phyloP scores from a whole-genome alignment of 2,797 vertebrate species.

The Danio kyathit region DNA sequence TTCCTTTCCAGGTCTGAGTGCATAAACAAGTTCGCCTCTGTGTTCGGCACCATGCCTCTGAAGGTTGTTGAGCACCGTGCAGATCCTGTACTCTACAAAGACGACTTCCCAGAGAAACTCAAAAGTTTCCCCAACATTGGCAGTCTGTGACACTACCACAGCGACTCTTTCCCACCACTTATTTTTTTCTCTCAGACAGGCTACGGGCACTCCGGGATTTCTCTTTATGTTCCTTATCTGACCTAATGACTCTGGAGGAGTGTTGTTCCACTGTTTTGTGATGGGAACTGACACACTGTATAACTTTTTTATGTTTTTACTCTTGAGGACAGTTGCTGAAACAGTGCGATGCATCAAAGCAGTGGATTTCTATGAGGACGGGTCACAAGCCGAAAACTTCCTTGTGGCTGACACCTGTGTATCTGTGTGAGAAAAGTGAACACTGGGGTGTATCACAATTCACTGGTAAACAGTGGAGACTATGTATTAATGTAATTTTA shows the following conservation, averaged over 20 bases:
- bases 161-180: slow-evolving; percentile 33
- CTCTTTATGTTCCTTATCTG: slow-evolving; percentile 2
- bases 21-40: slow-evolving; percentile 98
- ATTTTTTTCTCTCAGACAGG: slow-evolving; percentile 29
- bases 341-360: not conserved
- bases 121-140: slow-evolving; percentile 99
- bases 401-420: not conserved
- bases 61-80: slow-evolving; percentile 98
- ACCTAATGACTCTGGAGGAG: slow-evolving; percentile 19
- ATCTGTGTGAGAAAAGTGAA: not conserved
- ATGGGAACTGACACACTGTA: slow-evolving; percentile 6
- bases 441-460: not conserved
- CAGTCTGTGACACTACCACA: slow-evolving; percentile 84
- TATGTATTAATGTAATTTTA: slow-evolving; percentile 51
- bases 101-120: slow-evolving; percentile 98
- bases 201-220: slow-evolving; percentile 23
- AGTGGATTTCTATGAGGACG: not conserved
- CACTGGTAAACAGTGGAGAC: slow-evolving; percentile 13
- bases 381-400: not conserved
- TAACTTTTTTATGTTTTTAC: slow-evolving; percentile 42
- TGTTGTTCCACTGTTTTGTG: not conserved
- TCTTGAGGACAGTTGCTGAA: slow-evolving; percentile 34
- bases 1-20: slow-evolving; percentile 89
- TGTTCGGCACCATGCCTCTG: slow-evolving; percentile 97
- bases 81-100: slow-evolving; percentile 97